Percentiles rank a stretch among this genome's conserved stretches.
These are phyloP conservation scores for Telmatherina bonti DNA, from an alignment of 2,797 vertebrate species.

Conservation along the genomic window DNA sequence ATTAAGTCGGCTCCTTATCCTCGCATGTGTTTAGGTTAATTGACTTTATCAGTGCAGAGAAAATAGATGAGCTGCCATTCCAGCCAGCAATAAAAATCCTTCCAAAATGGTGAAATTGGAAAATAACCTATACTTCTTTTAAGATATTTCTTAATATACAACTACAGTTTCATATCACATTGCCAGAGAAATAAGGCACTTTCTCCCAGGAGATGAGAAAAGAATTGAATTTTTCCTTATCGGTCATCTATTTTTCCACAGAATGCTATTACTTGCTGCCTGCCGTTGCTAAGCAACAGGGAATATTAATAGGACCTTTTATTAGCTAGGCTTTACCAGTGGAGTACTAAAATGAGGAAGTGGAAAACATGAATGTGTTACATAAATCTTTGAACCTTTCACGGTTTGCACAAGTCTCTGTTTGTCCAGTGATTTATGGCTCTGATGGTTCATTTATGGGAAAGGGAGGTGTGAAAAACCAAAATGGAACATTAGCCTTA, in stretches of 20 bases:
- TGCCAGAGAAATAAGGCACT: conserved; percentile 97
- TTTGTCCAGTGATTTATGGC: conserved; percentile 99
- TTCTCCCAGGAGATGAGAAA: conserved; percentile 99
- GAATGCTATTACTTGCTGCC: conserved; percentile 99
- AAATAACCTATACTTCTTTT: conserved; percentile 86
- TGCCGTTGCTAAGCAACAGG: conserved; percentile 98
- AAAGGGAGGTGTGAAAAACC: conserved; percentile 96
- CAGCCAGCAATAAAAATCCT: conserved; percentile 69
- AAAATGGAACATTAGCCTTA: conserved; percentile 98
- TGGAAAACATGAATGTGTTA: conserved; percentile 99
- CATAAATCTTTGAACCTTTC: conserved; percentile 99
- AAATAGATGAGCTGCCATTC: conserved; percentile 60
- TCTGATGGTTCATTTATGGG: conserved; percentile 99
- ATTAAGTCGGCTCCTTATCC: conserved; percentile 72
- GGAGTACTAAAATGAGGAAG: conserved; percentile 99
- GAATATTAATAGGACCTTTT: conserved; percentile 99
- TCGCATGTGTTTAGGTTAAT: conserved; percentile 82
- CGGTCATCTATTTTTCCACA: conserved; percentile 99
- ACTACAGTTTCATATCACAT: conserved; percentile 98
- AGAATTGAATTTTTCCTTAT: conserved; percentile 99
- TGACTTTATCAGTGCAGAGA: conserved; percentile 76
- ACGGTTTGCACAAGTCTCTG: conserved; percentile 96
- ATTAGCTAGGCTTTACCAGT: conserved; percentile 99
- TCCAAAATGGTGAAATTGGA: conserved; percentile 79
- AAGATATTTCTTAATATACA: conserved; percentile 88